Evolutionary conservation across 2,888 invertebrate genomes (phyloP).

Genomic region (Tiliacea citrago): DNA sequence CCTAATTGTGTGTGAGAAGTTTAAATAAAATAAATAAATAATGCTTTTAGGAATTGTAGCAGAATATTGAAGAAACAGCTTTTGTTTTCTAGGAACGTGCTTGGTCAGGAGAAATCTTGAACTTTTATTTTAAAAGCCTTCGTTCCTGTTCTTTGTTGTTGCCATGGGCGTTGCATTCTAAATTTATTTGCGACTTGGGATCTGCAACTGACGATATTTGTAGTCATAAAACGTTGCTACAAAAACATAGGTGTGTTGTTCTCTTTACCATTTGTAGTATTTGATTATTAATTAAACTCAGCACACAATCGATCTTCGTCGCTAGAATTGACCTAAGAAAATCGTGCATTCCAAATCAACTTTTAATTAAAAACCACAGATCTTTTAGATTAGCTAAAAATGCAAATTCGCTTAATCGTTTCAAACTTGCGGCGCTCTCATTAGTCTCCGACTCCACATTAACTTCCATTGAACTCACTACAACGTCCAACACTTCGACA

Average conservation of each 20-base stretch:
- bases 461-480: slow-evolving; percentile 12
- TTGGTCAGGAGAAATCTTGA: neutral
- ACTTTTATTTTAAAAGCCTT: neutral
- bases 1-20: too few relatives aligned
- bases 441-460: slow-evolving; percentile 14
- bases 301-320: neutral
- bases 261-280: neutral
- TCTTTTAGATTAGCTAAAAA: neutral
- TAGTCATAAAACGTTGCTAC: neutral
- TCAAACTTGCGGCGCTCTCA: slow-evolving; percentile 5
- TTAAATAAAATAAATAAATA: too few relatives aligned
- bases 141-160: neutral
- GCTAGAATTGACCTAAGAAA: neutral
- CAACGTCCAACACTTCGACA: slow-evolving; percentile 45
- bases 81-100: slow-evolving; percentile 4
- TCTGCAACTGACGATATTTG: neutral
- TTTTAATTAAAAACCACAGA: neutral
- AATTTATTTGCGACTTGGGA: neutral
- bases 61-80: neutral
- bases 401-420: neutral
- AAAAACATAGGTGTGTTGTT: neutral
- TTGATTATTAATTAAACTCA: neutral
- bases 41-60: slow-evolving; percentile 5
- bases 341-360: neutral
- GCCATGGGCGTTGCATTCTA: neutral